Base-by-base conservation (phyloP, 1,140 invertebrate species). In the Polypedilum vanderplanki region DNA sequence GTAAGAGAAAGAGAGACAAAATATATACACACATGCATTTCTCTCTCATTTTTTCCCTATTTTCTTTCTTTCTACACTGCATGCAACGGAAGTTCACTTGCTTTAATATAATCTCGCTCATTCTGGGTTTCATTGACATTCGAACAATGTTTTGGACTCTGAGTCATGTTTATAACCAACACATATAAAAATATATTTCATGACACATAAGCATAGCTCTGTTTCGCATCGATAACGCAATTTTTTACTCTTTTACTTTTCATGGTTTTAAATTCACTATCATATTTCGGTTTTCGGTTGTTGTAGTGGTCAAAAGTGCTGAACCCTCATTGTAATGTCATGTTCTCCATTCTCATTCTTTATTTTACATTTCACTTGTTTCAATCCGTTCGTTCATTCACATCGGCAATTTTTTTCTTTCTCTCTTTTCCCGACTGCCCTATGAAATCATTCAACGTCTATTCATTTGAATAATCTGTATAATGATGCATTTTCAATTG, bases 141-240 rank as follows among this genome's bases (percentile, higher is more conserved):
- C 17, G 9, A 22, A 22, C 10, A 17, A 70, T 1, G 17, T 20
- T 70, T 70, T 70, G 17, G 17, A 18, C 65, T 18, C 4, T 70
- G 9, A 22, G 20, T 70, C 17, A 70, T 70, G 17, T 57, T 57
- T 8, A 33, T n/a, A n/a, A n/a, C n/a, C n/a, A 33, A 33, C 24
- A 33, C 24, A 33, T 3, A 33, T 5, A 33, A 33, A 33, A 33
- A 33, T 5, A 33, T 33, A n/a, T 33, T 33, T 33, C 24, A 5
- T 33, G 24, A 3, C 24, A 5, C 24, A 33, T 33, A 33, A 33
- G 24, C 24, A 33, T 33, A 33, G 24, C 24, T 57, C 3, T 57
- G 46, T 57, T 57, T 57, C 46, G 46, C 46, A 57, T 57, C 46
- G 46, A 57, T 57, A 57, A 57, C 46, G 46, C 46, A 57, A 57